Evolutionary conservation across 2,797 vertebrate genomes (phyloP).

Genomic region (Phalloptychus januarius): DNA sequence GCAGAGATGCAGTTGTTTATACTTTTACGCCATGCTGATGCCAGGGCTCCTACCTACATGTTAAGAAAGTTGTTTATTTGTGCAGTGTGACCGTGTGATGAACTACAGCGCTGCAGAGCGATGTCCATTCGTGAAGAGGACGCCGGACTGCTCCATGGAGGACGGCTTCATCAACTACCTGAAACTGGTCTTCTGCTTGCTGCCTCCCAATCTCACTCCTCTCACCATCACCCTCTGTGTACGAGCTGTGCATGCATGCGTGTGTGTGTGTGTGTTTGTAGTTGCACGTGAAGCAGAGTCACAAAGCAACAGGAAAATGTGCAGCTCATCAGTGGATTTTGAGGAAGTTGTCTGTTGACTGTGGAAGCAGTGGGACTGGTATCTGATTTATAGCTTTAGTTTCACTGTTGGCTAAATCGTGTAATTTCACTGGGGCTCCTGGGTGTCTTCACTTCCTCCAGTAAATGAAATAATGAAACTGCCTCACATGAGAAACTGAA

Average conservation of each 20-base stretch:
- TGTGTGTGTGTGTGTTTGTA: neutral
- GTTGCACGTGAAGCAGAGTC: neutral
- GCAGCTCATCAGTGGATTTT: neutral
- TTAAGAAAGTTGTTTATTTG: neutral
- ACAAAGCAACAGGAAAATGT: neutral
- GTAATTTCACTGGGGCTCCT: neutral
- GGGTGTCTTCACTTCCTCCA: conserved; percentile 11
- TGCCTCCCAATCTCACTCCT: conserved; percentile 82
- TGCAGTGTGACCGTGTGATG: conserved; percentile 88
- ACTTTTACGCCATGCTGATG: neutral
- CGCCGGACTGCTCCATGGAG: conserved; percentile 83
- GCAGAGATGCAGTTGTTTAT: neutral
- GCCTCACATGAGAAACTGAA: neutral
- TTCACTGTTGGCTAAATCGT: conserved; percentile 29
- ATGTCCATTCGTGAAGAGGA: conserved; percentile 87
- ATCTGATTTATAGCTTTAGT: neutral
- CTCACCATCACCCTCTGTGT: conserved; percentile 89
- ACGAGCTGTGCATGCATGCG: conserved; percentile 60
- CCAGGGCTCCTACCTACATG: neutral
- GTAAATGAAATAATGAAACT: neutral
- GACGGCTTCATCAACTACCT: conserved; percentile 91
- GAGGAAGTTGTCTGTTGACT: conserved; percentile 39
- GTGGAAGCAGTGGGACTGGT: neutral
- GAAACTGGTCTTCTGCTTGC: conserved; percentile 84
- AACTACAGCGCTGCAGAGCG: conserved; percentile 79